These are phyloP conservation scores for Echinarachnius parma DNA, from an alignment of 53 echinoderm and acorn worm species.

Conservation along the genomic window DNA sequence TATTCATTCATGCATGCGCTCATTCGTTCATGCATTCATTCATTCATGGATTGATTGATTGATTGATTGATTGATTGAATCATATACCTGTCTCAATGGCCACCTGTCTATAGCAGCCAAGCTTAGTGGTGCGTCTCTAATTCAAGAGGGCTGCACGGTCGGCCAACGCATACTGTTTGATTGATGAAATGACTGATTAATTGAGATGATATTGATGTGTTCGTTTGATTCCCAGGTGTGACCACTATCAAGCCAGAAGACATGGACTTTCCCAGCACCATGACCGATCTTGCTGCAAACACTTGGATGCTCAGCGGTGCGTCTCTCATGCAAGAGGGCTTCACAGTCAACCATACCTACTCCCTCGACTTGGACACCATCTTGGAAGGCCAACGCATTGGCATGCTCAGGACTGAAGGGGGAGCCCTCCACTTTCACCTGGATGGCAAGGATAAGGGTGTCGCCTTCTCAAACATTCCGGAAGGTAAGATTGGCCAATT, in stretches of 20 bases:
- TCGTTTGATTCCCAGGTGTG: too few species aligned
- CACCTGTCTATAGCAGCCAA: too few species aligned
- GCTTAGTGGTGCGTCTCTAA: slow-evolving; percentile 86
- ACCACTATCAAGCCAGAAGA: slow-evolving; percentile 78
- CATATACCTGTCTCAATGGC: too few species aligned
- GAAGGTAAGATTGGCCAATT: slow-evolving; percentile 43
- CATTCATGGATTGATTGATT: too few species aligned
- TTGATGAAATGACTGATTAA: too few species aligned
- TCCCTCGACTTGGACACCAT: slow-evolving; percentile 84
- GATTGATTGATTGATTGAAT: too few species aligned
- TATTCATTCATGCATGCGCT: too few species aligned
- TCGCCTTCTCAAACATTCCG: slow-evolving; percentile 79
- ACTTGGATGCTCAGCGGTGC: slow-evolving; percentile 98
- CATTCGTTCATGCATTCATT: too few species aligned
- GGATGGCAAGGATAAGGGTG: slow-evolving; percentile 79
- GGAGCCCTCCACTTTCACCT: slow-evolving; percentile 72
- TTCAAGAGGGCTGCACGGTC: slow-evolving; percentile 81
- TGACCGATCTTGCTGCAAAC: slow-evolving; percentile 80
- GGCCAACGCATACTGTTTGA: too few species aligned
- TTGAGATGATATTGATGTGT: too few species aligned
- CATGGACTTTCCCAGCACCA: slow-evolving; percentile 83
- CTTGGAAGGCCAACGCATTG: slow-evolving; percentile 61
- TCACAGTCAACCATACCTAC: slow-evolving; percentile 81
- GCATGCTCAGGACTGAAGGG: slow-evolving; percentile 57
- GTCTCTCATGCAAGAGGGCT: slow-evolving; percentile 80